Conservation (phyloP, 35 echinoderm and acorn worm species). For the Nesometra sesokonis region DNA sequence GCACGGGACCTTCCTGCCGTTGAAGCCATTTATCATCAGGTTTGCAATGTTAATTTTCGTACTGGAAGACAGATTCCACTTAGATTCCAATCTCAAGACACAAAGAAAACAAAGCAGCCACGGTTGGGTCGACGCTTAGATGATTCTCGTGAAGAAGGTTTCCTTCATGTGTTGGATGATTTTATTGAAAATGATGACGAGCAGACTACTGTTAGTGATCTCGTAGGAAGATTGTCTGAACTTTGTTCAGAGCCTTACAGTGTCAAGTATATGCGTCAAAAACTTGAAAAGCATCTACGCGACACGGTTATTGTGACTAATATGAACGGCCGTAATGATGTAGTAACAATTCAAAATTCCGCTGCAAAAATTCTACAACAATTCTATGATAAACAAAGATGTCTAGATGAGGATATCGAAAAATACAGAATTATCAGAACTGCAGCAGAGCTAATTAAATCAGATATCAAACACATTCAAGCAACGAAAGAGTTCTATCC, state of each 20-base stretch:
- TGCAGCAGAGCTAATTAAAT: background rate
- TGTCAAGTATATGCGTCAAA: background rate
- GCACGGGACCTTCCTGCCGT: background rate
- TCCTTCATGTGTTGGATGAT: background rate
- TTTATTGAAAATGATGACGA: constrained; percentile 12
- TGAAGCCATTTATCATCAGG: background rate
- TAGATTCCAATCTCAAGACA: background rate
- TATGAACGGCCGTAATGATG: too few species aligned
- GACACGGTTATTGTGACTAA: background rate
- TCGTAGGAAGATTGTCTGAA: background rate
- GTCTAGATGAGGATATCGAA: background rate
- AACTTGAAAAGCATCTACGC: background rate
- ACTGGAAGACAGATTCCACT: background rate
- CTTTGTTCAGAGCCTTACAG: background rate
- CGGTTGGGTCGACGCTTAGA: background rate
- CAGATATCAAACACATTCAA: constrained; percentile 6
- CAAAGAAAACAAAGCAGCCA: background rate
- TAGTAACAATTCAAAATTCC: too few species aligned
- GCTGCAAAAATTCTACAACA: too few species aligned
- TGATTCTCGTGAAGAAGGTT: background rate
- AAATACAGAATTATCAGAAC: background rate
- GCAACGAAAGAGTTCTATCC: background rate
- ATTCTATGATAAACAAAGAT: background rate
- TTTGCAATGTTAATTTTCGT: constrained; percentile 1
- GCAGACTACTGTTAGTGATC: constrained; percentile 10